Evolutionary conservation across 2,797 vertebrate genomes (phyloP).

Genomic region (Neostethus bicornis): DNA sequence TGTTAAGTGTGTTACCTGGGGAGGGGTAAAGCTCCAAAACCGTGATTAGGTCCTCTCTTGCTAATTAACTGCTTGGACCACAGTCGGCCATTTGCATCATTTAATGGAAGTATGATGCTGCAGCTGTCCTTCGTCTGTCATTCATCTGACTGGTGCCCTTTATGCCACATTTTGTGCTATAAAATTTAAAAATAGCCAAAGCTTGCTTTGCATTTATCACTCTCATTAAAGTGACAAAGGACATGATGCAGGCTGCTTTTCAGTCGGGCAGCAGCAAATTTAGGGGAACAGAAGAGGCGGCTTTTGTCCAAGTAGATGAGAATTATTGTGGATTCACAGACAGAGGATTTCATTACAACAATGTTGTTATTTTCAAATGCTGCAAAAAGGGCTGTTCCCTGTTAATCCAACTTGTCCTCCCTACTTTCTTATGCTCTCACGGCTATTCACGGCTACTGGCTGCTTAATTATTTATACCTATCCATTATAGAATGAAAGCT

Average conservation of each 20-base stretch:
- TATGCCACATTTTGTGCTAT: constrained; percentile 72
- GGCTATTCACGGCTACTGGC: constrained; percentile 64
- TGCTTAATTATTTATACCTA: constrained; percentile 77
- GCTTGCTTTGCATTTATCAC: constrained; percentile 68
- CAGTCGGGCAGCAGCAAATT: constrained; percentile 51
- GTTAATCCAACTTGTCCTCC: constrained; percentile 45
- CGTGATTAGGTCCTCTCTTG: constrained; percentile 75
- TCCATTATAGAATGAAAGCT: constrained; percentile 69
- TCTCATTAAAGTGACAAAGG: constrained; percentile 69
- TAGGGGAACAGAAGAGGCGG: constrained; percentile 36
- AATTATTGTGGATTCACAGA: constrained; percentile 70
- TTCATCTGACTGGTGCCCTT: constrained; percentile 74
- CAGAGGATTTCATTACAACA: constrained; percentile 64
- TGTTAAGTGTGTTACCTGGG: constrained; percentile 68
- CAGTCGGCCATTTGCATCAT: constrained; percentile 77
- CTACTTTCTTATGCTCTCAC: constrained; percentile 37
- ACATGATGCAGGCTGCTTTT: constrained; percentile 37
- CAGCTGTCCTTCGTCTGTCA: constrained; percentile 80
- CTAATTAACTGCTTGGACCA: constrained; percentile 77
- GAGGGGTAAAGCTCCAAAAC: constrained; percentile 64
- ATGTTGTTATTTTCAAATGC: constrained; percentile 55
- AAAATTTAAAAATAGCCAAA: constrained; percentile 72
- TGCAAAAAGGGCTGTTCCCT: constrained; percentile 37
- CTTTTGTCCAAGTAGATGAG: constrained; percentile 48
- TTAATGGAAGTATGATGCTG: constrained; percentile 71